Base-by-base conservation (phyloP, 2,113 vertebrate species). In the Cyanoderma ruficeps region DNA sequence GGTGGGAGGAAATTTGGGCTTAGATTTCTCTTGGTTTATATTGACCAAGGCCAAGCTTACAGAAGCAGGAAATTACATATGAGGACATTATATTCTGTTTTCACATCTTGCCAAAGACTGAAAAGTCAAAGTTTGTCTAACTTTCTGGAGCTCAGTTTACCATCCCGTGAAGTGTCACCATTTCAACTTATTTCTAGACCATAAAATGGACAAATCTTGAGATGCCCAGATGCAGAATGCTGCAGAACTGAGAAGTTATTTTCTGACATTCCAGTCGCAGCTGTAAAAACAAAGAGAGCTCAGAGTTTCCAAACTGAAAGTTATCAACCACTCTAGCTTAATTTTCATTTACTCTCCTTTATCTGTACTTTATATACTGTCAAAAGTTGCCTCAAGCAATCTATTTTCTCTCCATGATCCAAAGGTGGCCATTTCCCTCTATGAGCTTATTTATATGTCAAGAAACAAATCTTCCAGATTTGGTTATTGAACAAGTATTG, bases 51-150 rank as follows among this genome's bases (percentile, higher is more conserved):
- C 39, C 39, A 83, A 78, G 31, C 15, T 87, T 87, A 64, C 20
- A 83, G 90, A 70, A 68, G 47, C 72, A 93, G 85, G 79, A 96
- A 95, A 90, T 77, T 86, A 81, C 83, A 87, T 13, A 41, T 49
- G 67, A 78, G n/a, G 39, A 30, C 24, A 83, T 25, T 63, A 9
- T 60, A 47, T 39, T 83, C 60, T 67, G 13, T 60, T 93, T 96
- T 60, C 56, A 67, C 42, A 83, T 72, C 53, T 71, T 93, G 63
- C 25, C 49, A 80, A 27, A 72, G 42, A 57, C 52, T 52, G 35
- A 81, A 69, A 82, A 84, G 31, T 56, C n/a, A 72, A 87, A 87
- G 4, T 74, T 70, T 35, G 4, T 50, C 55, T 77, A 27, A 75
- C 18, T 81, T 80, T 86, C 67, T 88, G 60, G 33, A 86, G 9